Percentiles rank a stretch among this genome's conserved stretches.
Evolutionary conservation across 2,888 invertebrate species (phyloP).

Genomic region (Andrena dorsata): DNA sequence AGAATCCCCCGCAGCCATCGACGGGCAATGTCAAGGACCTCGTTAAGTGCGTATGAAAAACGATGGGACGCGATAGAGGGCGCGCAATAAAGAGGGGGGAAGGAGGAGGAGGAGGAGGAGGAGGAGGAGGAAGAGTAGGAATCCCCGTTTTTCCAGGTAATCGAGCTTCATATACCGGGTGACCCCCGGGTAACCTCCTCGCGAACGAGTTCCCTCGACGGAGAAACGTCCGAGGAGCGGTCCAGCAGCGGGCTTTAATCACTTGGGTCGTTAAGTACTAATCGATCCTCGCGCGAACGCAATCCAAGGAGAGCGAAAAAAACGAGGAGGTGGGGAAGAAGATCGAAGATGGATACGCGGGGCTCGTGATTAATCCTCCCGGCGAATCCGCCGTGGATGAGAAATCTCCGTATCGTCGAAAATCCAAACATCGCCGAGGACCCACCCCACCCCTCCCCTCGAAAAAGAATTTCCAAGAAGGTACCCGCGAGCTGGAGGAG

Average conservation of each 20-base stretch:
- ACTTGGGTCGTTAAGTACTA: slow-evolving; percentile 40
- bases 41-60: slow-evolving; percentile 49
- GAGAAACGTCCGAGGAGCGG: not conserved
- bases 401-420: slow-evolving; percentile 4
- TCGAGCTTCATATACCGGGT: slow-evolving; percentile 41
- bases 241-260: slow-evolving; percentile 18
- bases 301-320: not conserved
- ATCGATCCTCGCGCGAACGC: slow-evolving; percentile 31
- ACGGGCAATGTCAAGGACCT: slow-evolving; percentile 49
- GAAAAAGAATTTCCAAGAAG: slow-evolving; percentile 13
- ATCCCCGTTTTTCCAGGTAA: slow-evolving; percentile 48
- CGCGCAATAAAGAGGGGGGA: slow-evolving; percentile 31
- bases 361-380: slow-evolving; percentile 8
- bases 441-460: not conserved
- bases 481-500: not conserved
- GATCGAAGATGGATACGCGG: not conserved
- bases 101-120: not conserved
- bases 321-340: not conserved
- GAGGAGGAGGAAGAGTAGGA: slow-evolving; percentile 23
- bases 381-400: not conserved
- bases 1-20: not conserved
- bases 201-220: not conserved
- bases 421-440: not conserved
- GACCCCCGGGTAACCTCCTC: not conserved
- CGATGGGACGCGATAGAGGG: slow-evolving; percentile 37